phyloP scores from a whole-genome alignment of 1,140 invertebrate genomes.

The Drosophila tristis region DNA sequence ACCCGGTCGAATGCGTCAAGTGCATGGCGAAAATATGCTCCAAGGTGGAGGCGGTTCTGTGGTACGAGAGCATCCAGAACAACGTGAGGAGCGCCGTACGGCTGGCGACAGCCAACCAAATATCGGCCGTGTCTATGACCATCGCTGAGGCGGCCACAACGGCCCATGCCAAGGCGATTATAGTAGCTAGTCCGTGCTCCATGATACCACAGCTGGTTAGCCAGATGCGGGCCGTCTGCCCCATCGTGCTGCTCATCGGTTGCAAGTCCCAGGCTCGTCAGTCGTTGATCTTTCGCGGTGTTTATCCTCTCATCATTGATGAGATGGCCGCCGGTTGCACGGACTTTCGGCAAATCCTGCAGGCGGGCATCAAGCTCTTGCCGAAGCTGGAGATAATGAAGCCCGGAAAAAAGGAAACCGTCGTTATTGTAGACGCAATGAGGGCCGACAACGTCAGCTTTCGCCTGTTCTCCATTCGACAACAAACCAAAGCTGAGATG shows the following conservation, averaged over 20 bases:
- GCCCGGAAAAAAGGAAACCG: conserved; percentile 4
- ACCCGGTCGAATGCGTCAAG: conserved; percentile 89
- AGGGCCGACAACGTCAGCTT: conserved; percentile 50
- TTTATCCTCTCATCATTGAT: conserved; percentile 50
- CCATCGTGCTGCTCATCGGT: conserved; percentile 51
- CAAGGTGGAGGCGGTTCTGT: conserved; percentile 55
- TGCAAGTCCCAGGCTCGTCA: conserved; percentile 27
- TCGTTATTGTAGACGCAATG: conserved; percentile 58
- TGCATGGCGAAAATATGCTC: conserved; percentile 59
- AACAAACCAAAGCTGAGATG: conserved; percentile 16
- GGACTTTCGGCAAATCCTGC: conserved; percentile 37
- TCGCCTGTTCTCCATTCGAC: conserved; percentile 26
- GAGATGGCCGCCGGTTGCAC: conserved; percentile 42
- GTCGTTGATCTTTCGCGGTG: conserved; percentile 41
- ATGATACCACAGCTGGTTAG: conserved; percentile 50
- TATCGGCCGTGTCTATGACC: conserved; percentile 46
- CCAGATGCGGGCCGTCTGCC: conserved; percentile 52
- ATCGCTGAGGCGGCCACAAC: conserved; percentile 43
- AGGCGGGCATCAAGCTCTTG: conserved; percentile 33
- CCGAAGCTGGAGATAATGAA: conserved; percentile 36
- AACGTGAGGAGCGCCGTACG: conserved; percentile 34
- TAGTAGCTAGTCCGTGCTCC: conserved; percentile 46
- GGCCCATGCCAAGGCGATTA: conserved; percentile 47
- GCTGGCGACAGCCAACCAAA: conserved; percentile 13
- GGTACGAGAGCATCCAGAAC: conserved; percentile 60